Conservation (phyloP, 2,888 invertebrate species). For the Mylabris sibirica region DNA sequence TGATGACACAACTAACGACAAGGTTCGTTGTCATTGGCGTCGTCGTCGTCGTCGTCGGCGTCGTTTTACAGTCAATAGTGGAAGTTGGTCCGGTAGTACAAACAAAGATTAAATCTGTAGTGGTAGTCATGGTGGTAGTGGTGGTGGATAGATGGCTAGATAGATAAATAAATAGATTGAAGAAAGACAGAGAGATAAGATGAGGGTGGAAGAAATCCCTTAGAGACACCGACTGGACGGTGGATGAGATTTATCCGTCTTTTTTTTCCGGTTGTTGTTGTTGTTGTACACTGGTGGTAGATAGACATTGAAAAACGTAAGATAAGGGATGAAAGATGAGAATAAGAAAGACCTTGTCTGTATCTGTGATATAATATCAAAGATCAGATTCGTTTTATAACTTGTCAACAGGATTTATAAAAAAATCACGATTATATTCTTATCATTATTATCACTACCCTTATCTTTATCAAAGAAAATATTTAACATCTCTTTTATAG, state of each 20-base stretch:
- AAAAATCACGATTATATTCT: too few species aligned
- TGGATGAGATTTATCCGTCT: conserved; percentile 6
- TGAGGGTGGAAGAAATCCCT: neutral
- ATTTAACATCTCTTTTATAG: too few species aligned
- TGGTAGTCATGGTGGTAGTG: too few species aligned
- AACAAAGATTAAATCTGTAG: conserved; percentile 3
- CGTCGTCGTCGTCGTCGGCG: neutral
- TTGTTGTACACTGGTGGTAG: neutral
- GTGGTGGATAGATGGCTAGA: neutral
- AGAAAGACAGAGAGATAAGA: neutral
- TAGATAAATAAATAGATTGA: neutral
- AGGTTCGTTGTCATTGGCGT: neutral
- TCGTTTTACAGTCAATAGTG: conserved; percentile 1
- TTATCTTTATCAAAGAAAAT: neutral
- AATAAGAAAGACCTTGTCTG: too few species aligned
- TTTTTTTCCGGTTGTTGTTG: neutral
- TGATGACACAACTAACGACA: conserved; percentile 3
- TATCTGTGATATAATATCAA: neutral
- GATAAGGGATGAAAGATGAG: neutral
- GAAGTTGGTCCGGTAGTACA: neutral
- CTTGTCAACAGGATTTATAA: neutral
- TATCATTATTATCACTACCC: too few species aligned
- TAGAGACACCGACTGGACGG: neutral
- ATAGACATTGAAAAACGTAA: neutral
- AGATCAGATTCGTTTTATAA: neutral